Base-by-base conservation (phyloP, 2,888 invertebrate genomes). In the Trachelus iudaicus region DNA sequence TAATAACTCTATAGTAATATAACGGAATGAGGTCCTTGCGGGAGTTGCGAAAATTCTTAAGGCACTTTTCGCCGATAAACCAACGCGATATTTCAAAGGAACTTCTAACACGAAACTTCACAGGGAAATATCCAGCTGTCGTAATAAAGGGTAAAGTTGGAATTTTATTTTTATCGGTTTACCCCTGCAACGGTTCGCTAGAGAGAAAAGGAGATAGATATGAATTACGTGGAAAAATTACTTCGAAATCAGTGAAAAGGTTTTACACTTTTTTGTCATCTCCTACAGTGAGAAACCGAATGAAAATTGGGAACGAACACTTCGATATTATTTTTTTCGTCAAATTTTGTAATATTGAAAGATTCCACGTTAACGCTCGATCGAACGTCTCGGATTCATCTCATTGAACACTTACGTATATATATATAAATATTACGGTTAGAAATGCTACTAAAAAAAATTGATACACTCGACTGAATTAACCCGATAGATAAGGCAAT, bases 401-500 rank as follows among this genome's bases (percentile, higher is more conserved):
- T 31, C 9, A 56, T 23, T 56, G 56, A 6, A 56, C 23, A 23
- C 23, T 23, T 15, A 9, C 23, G 56, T 23, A 1, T 56, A 1
- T 40, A 12, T 40, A 9, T 23, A 23, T 23, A 37, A 6, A 15
- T 40, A 23, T 23, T 23, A 23, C 23, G 2, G 9, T 56, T 23
- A 56, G 31, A 31, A 71, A 15, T 3, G 75, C 40, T 73, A 69
- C 6, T n/a, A 33, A 56, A 34, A 34, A 31, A 40, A 73, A 73
- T 74, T 33, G 74, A 74, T 12, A 12, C 33, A 80, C 77, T 82
- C 80, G 81, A 80, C 81, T 82, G 80, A 81, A 82, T 84, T 81
- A 81, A 78, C 73, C 81, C 75, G 83, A 88, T 88, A 87, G 86
- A 88, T 88, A 87, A 86, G 84, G 80, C 83, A 82, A 82, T 83